Percentiles rank a stretch among this genome's conserved stretches.
Evolutionary conservation across 92 coral and sea anemone species (phyloP).

Genomic region (Plumapathes pennacea): DNA sequence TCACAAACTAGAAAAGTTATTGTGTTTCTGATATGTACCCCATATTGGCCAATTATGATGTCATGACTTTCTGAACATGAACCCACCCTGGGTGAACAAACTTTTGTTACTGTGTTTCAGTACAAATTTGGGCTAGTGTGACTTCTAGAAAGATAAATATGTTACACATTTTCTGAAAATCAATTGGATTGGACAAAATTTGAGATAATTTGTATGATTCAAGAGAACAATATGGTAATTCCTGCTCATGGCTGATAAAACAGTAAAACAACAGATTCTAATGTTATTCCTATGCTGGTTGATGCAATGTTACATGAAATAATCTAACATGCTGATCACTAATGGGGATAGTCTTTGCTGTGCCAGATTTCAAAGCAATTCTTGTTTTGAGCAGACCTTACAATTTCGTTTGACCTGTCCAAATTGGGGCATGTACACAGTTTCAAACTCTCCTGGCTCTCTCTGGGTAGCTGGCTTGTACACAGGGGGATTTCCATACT

Average conservation of each 20-base stretch:
- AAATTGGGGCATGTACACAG: slow-evolving; percentile 26
- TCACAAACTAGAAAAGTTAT: slow-evolving; percentile 4
- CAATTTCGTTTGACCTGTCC: slow-evolving; percentile 24
- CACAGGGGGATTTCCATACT: slow-evolving; percentile 27
- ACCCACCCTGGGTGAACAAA: too few species aligned
- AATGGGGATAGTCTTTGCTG: slow-evolving; percentile 11
- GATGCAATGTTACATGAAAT: background rate
- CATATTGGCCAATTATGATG: too few species aligned
- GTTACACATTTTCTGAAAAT: too few species aligned
- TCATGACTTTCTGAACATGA: too few species aligned
- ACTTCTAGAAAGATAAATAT: too few species aligned
- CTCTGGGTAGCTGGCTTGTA: slow-evolving; percentile 10
- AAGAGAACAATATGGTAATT: too few species aligned
- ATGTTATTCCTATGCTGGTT: background rate
- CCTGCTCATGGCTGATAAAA: too few species aligned
- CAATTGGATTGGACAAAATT: too few species aligned
- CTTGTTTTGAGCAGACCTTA: slow-evolving; percentile 26
- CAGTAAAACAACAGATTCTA: background rate
- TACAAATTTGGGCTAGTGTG: too few species aligned
- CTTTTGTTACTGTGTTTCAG: too few species aligned
- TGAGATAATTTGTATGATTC: too few species aligned
- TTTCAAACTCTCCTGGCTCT: slow-evolving; percentile 9
- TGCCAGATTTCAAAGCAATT: slow-evolving; percentile 37
- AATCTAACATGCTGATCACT: slow-evolving; percentile 5
- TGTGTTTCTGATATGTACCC: background rate